Conservation (phyloP, 2,113 vertebrate genomes). For the Pangasianodon gigas region DNA sequence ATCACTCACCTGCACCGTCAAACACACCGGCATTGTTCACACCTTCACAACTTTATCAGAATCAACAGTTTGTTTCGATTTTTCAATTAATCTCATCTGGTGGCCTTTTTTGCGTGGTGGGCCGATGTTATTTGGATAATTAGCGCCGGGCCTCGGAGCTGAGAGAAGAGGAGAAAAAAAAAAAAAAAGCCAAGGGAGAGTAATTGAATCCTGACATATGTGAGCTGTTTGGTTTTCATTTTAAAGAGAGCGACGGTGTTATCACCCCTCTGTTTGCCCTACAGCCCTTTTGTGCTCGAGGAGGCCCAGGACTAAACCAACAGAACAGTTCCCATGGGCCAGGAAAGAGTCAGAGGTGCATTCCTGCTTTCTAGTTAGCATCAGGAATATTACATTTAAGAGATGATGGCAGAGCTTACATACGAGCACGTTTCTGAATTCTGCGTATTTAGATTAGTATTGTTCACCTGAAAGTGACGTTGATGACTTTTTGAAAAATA, state of each 20-base stretch:
- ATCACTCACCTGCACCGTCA: conserved; percentile 71
- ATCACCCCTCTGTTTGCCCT: conserved; percentile 71
- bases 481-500: not conserved
- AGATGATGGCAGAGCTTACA: not conserved
- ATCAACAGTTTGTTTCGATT: conserved; percentile 70
- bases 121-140: conserved; percentile 78
- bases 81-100: conserved; percentile 64
- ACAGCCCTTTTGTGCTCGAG: conserved; percentile 63
- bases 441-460: not conserved
- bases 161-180: conserved; percentile 38
- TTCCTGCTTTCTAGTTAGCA: not conserved
- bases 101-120: conserved; percentile 64
- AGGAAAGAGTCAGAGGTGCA: conserved; percentile 13
- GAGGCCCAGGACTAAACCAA: conserved; percentile 65
- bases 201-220: conserved; percentile 75
- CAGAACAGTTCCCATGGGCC: conserved; percentile 68
- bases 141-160: conserved; percentile 67
- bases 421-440: not conserved
- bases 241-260: conserved; percentile 63
- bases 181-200: conserved; percentile 43
- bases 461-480: not conserved
- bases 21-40: conserved; percentile 73
- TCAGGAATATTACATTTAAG: not conserved
- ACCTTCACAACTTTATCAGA: conserved; percentile 72
- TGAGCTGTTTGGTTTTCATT: conserved; percentile 73